phyloP scores from a whole-genome alignment of 2,113 vertebrate genomes.

The Mastomys natalensis region DNA sequence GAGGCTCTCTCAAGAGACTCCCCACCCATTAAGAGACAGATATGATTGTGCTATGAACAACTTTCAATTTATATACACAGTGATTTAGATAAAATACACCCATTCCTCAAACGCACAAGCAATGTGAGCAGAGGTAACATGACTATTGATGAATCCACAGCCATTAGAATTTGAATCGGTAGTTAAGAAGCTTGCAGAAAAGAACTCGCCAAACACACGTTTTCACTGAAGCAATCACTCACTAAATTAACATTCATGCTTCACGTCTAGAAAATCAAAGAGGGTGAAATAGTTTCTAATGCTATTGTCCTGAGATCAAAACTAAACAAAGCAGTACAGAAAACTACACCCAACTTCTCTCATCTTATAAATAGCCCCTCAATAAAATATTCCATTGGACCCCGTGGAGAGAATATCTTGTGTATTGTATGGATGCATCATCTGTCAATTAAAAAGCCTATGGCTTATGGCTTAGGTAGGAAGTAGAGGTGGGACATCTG shows the following conservation, averaged over 20 bases:
- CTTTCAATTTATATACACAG: neutral
- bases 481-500: too few species aligned
- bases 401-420: too few species aligned
- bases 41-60: neutral
- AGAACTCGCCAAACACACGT: neutral
- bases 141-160: too few species aligned
- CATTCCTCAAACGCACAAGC: neutral
- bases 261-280: neutral
- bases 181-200: neutral
- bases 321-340: neutral
- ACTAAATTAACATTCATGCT: neutral
- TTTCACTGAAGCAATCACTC: neutral
- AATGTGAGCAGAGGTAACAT: neutral
- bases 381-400: neutral
- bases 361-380: too few species aligned
- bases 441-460: too few species aligned
- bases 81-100: neutral
- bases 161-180: neutral
- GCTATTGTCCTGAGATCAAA: neutral
- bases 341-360: neutral
- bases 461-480: too few species aligned
- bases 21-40: neutral
- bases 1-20: neutral
- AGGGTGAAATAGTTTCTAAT: neutral
- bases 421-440: too few species aligned